Evolutionary conservation across 2,888 invertebrate genomes (phyloP).

Genomic region (Nycteola revayana): DNA sequence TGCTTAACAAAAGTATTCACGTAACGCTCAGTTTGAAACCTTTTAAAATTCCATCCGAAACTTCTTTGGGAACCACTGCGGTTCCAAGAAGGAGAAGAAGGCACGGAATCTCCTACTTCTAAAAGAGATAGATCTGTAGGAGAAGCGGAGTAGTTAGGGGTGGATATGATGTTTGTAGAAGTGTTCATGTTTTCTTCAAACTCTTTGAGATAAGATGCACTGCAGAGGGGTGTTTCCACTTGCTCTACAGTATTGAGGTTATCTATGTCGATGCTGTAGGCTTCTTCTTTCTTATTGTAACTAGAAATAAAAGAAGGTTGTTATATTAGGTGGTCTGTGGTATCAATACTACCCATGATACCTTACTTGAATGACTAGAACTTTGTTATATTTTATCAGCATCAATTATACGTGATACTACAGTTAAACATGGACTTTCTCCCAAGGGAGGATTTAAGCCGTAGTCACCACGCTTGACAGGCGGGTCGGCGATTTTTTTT

Average conservation of each 20-base stretch:
- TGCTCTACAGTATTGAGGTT: constrained; percentile 85
- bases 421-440: too few species aligned
- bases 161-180: constrained; percentile 46
- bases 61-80: constrained; percentile 59
- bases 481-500: too few species aligned
- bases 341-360: too few species aligned
- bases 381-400: too few species aligned
- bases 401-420: too few species aligned
- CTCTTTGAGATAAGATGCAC: constrained; percentile 85
- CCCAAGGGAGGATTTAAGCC: too few species aligned
- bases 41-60: constrained; percentile 64
- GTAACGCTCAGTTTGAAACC: constrained; percentile 51
- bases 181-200: constrained; percentile 61
- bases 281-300: constrained; percentile 80
- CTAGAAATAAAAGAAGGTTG: constrained; percentile 49
- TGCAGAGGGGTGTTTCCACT: constrained; percentile 88
- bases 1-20: constrained; percentile 16
- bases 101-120: constrained; percentile 51
- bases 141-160: constrained; percentile 46
- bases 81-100: constrained; percentile 52
- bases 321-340: too few species aligned
- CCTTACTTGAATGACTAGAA: too few species aligned
- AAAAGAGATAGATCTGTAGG: constrained; percentile 51
- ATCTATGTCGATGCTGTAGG: constrained; percentile 84
- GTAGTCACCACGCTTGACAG: too few species aligned